Base-by-base conservation (phyloP, 2,888 invertebrate species). In the Drosophila bunnanda region DNA sequence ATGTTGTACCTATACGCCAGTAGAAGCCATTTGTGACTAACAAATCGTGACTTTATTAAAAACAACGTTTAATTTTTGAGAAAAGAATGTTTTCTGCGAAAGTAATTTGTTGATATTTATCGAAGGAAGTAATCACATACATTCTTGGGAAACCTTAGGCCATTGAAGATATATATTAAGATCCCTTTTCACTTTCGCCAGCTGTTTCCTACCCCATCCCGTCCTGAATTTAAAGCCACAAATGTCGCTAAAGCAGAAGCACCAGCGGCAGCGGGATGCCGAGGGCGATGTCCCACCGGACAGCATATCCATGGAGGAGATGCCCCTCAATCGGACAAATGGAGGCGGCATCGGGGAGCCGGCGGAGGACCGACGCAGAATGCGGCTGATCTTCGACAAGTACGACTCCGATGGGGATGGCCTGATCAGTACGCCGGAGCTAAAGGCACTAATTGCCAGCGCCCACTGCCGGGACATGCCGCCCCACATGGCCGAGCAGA, bases 351-450 rank as follows among this genome's bases (percentile, higher is more conserved):
- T 4, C 30, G 44, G 44, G 25, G 44, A 34, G 20, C 50, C 22
- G 50, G 50, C 32, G 3, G 50, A 52, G 50, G 50, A 52, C 6
- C 32, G 50, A 1, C 50, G 32, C 6, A 9, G 50, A 10, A 52
- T 52, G 34, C 50, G 50, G 2, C 22, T 52, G 6, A 34, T 52
- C 32, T 52, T 34, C 20, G 15, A 52, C 34, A 52, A 96, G 95
- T 96, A 96, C 83, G 96, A 96, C 89, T 93, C 91, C 46, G 95
- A 96, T 89, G 93, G 94, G 66, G 96, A 96, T 92, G 96, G 96
- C 0, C 93, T 92, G 74, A 95, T 96, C 83, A 95, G 95, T 4
- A 93, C 95, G 87, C 92, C 93, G 25, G 96, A 96, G 88, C 93
- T 96, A 13, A 92, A 92, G 71, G 75, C 76, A 4, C 86, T 93